Evolutionary conservation across 92 coral and sea anemone species (phyloP), one percentile per base, ranked within the genome.

Genomic region (Phenganax stokvisi): DNA sequence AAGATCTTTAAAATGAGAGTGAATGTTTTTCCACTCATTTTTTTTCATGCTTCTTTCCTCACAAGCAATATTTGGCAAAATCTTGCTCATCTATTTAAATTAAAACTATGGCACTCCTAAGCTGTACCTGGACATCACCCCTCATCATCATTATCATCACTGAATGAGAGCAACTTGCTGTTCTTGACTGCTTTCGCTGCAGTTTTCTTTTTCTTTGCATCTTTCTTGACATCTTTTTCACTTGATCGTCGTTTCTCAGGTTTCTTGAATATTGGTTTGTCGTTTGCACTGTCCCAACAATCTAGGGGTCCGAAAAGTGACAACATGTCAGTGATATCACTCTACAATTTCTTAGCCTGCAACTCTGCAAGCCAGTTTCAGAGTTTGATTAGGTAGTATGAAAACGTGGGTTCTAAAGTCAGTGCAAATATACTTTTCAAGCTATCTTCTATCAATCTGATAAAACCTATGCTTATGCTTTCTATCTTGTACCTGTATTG

Each of bases 181-280:
- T 94, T 86, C 80, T 90, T 94, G 16, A 94, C 91, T 29, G 86
- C 89, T 7, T 88, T 79, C 20, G 88, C 85, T 20, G 81, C 57
- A 12, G 89, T 69, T 56, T 91, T 91, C 29, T 81, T 68, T 86
- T 93, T 94, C 84, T 88, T 90, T 56, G 72, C 79, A 6, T 69
- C 84, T 62, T 85, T 82, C 31, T 77, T 78, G 54, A 64, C 79
- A 29, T 88, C 78, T 54, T 57, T 85, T 57, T 84, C 90, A 56
- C 64, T 76, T 29, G 88, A 86, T 75, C 88, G 90, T 78, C 98
- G 90, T 85, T 94, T 94, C 16, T 76, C 77, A 6, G 98, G 98
- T 74, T 94, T 94, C 78, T 86, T 92, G 72, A 94, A 94, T 12
- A 94, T 69, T 54, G 92, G 84, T 75, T 94, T 93, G 3, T 97